Percentiles rank a stretch among this genome's conserved stretches.
These are phyloP conservation scores for Sericinus montela DNA, from an alignment of 2,888 invertebrate genomes.

Conservation along the genomic window DNA sequence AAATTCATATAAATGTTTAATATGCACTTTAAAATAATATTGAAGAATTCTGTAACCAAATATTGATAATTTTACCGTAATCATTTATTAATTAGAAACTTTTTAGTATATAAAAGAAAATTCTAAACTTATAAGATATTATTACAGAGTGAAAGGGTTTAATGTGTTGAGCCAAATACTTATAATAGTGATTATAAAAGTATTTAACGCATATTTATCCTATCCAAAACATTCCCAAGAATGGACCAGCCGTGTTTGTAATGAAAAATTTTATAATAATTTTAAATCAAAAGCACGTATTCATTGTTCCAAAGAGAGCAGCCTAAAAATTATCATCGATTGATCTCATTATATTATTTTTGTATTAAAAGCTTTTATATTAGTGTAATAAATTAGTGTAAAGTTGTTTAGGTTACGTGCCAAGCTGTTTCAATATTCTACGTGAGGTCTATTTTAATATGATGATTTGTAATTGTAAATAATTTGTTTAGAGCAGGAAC, in stretches of 20 bases:
- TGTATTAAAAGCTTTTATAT: constrained; percentile 71
- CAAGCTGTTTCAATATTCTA: constrained; percentile 49
- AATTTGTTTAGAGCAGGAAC: constrained; percentile 42
- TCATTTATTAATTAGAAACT: not conserved
- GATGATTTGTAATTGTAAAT: constrained; percentile 49
- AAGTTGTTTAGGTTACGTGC: constrained; percentile 49
- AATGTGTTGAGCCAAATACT: too few species aligned
- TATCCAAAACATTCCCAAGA: constrained; percentile 8
- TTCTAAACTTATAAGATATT: too few species aligned
- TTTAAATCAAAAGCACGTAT: constrained; percentile 26
- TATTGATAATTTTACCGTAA: constrained; percentile 8
- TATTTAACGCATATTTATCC: too few species aligned
- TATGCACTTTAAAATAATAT: not conserved
- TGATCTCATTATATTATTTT: constrained; percentile 76
- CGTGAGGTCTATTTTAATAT: constrained; percentile 47
- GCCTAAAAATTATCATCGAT: constrained; percentile 76
- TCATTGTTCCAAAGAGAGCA: constrained; percentile 77
- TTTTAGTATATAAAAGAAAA: too few species aligned
- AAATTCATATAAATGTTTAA: constrained; percentile 8
- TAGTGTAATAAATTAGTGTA: constrained; percentile 41
- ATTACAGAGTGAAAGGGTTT: too few species aligned
- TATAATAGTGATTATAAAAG: too few species aligned
- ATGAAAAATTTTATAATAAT: constrained; percentile 10
- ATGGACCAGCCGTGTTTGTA: constrained; percentile 5
- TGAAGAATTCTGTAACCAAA: not conserved